Conservation (phyloP, 2,888 invertebrate species). For the Ormyrus labotus region DNA sequence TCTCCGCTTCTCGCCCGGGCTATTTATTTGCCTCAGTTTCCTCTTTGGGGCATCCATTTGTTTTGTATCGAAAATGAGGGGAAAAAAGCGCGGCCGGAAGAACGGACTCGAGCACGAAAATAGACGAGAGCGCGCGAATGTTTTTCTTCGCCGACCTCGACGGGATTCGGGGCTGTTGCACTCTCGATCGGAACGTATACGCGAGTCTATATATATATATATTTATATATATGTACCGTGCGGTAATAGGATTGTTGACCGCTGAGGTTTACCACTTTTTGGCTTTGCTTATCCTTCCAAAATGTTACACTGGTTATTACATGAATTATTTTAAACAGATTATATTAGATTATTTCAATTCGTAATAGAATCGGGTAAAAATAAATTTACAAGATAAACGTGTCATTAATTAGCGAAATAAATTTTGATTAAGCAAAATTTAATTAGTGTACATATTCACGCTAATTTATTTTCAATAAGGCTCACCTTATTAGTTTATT, state of each 20-base stretch:
- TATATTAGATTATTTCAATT: too few relatives aligned
- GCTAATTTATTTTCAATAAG: too few relatives aligned
- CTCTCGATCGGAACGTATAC: neutral
- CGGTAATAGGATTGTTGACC: constrained; percentile 18
- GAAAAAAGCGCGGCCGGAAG: neutral
- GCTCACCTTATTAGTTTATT: too few relatives aligned
- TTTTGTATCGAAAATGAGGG: constrained; percentile 34
- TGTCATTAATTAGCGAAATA: too few relatives aligned
- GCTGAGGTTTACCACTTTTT: neutral
- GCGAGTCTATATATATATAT: too few relatives aligned
- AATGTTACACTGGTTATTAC: neutral
- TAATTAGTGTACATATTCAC: too few relatives aligned
- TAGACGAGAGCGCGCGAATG: constrained; percentile 20
- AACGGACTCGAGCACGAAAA: constrained; percentile 15
- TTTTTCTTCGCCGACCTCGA: constrained; percentile 16
- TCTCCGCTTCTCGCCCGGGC: neutral
- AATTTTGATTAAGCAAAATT: too few relatives aligned
- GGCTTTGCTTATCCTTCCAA: neutral
- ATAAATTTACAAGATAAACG: too few relatives aligned
- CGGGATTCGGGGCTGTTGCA: neutral
- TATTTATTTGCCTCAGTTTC: constrained; percentile 6
- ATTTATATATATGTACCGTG: neutral
- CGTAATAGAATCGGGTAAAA: too few relatives aligned
- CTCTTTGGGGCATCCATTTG: constrained; percentile 29
- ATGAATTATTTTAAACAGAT: too few relatives aligned